These are phyloP conservation scores for Pemphigus obesinymphae DNA, from an alignment of 1,140 invertebrate species.

Conservation along the genomic window DNA sequence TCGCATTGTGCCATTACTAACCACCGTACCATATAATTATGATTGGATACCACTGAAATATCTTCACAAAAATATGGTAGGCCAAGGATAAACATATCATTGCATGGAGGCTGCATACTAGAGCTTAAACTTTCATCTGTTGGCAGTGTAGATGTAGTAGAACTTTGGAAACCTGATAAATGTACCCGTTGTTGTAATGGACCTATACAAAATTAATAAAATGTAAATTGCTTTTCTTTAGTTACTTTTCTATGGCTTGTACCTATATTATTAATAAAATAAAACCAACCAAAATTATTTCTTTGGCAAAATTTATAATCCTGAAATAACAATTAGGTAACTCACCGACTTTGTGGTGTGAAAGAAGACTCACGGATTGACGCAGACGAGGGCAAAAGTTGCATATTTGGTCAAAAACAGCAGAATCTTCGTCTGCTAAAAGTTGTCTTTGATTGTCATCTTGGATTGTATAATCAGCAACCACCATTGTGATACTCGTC, in stretches of 20 bases:
- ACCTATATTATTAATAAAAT: no score
- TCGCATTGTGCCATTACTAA: not conserved
- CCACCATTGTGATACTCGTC: not conserved
- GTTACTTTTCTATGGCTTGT: no score
- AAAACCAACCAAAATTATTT: not conserved
- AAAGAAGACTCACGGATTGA: not conserved
- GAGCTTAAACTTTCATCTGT: not conserved
- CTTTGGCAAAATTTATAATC: not conserved
- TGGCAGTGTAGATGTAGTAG: not conserved
- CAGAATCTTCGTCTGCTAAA: not conserved
- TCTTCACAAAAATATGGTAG: constrained; percentile 8
- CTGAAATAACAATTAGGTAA: not conserved
- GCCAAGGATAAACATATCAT: not conserved
- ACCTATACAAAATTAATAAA: not conserved
- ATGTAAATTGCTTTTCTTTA: not conserved
- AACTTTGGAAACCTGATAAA: constrained; percentile 22
- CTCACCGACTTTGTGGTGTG: constrained; percentile 2
- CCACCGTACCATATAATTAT: not conserved
- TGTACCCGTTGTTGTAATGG: not conserved
- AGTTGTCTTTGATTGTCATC: not conserved
- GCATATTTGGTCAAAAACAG: not conserved
- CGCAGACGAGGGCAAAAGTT: not conserved
- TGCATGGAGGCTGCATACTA: not conserved
- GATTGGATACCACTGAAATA: not conserved
- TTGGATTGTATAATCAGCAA: not conserved